phyloP scores from a whole-genome alignment of 92 coral and sea anemone genomes.

The Muricea muricata region DNA sequence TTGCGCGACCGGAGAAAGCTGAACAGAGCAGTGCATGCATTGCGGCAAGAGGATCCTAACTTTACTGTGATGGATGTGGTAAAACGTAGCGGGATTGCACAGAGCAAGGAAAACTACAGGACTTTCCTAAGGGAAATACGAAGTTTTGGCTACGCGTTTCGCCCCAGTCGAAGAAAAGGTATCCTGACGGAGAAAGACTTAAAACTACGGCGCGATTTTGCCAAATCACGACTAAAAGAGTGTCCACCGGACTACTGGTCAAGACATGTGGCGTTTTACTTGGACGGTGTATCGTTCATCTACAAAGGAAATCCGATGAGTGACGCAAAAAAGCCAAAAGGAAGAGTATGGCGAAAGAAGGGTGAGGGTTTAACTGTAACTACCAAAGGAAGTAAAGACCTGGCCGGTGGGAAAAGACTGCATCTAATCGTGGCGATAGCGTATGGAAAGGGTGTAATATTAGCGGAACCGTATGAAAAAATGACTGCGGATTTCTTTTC shows the following conservation, averaged over 20 bases:
- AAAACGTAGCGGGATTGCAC: conserved; percentile 9
- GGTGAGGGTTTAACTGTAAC: conserved; percentile 63
- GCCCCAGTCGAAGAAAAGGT: conserved; percentile 6
- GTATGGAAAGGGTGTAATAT: conserved; percentile 58
- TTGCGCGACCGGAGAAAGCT: background rate
- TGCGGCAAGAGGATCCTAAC: conserved; percentile 7
- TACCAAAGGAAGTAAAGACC: conserved; percentile 67
- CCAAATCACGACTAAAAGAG: background rate
- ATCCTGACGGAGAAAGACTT: background rate
- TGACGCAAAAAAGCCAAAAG: conserved; percentile 20
- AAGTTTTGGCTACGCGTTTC: background rate
- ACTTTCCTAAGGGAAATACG: conserved; percentile 1
- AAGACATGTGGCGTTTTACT: background rate
- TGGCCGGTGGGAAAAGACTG: conserved; percentile 67
- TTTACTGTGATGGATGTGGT: conserved; percentile 22
- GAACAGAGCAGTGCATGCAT: background rate
- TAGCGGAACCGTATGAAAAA: conserved; percentile 50
- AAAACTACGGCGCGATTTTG: background rate
- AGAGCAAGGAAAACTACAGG: background rate
- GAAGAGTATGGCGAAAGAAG: conserved; percentile 49
- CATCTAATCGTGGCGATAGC: conserved; percentile 66
- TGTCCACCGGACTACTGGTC: background rate
- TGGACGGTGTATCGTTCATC: conserved; percentile 4
- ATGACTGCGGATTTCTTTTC: conserved; percentile 64
- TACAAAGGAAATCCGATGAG: conserved; percentile 23